A percentile compares a stretch with the other conserved stretches of the same genome.
Conservation (phyloP, 2,888 invertebrate species). For the Limnephilus rhombicus region DNA sequence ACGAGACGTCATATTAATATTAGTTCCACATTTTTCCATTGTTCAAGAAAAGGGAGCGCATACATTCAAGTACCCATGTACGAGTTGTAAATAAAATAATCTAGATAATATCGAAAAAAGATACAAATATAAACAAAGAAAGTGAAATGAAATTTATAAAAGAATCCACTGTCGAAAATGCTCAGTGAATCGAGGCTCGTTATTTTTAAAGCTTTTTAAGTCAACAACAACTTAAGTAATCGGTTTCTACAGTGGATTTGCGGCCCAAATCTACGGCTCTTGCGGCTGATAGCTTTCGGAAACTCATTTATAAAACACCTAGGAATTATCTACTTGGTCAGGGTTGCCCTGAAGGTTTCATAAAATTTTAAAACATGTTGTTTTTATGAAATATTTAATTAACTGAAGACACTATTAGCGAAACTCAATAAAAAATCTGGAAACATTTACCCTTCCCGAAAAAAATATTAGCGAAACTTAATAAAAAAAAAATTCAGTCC, state of each 20-base stretch:
- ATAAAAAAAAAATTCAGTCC: no score
- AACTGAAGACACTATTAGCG: no score
- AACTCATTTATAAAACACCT: slow-evolving; percentile 19
- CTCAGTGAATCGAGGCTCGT: not conserved
- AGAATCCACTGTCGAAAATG: not conserved
- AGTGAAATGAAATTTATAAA: not conserved
- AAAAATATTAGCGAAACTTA: no score
- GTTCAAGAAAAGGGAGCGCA: no score
- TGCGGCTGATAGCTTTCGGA: slow-evolving; percentile 33
- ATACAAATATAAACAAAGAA: not conserved
- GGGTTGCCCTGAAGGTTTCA: not conserved
- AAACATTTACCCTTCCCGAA: no score
- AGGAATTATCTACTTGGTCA: not conserved
- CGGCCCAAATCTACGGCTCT: slow-evolving; percentile 5
- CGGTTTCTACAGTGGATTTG: slow-evolving; percentile 51
- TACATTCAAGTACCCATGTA: no score
- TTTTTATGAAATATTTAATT: no score
- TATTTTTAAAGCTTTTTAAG: slow-evolving; percentile 35
- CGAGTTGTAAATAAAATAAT: no score
- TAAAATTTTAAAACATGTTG: not conserved
- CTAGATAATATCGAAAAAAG: no score
- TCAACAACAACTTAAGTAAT: slow-evolving; percentile 12
- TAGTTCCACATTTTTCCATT: no score
- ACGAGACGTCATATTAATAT: no score
- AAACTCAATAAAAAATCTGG: no score